Evolutionary conservation across 2,888 invertebrate genomes (phyloP).

Genomic region (Beris chalybata): DNA sequence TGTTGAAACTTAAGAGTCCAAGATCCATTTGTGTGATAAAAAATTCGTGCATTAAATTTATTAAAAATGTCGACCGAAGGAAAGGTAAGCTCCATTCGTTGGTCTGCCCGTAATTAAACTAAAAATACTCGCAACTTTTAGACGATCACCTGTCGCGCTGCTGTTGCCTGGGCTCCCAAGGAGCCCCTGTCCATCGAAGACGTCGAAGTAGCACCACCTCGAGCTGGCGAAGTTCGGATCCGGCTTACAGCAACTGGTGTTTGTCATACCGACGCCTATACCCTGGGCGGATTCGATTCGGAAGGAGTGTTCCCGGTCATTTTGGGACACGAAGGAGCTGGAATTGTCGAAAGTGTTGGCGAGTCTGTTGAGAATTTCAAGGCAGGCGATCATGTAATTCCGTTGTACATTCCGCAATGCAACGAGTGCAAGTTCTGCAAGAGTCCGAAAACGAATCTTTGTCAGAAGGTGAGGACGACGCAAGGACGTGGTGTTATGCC

Average conservation of each 20-base stretch:
- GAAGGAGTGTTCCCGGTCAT: slow-evolving; percentile 92
- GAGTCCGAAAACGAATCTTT: slow-evolving; percentile 94
- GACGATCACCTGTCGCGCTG: slow-evolving; percentile 90
- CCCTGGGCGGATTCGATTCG: slow-evolving; percentile 83
- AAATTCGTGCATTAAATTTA: no score
- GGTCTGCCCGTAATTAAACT: no score
- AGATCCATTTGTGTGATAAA: no score
- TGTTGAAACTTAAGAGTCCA: no score
- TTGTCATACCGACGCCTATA: slow-evolving; percentile 93
- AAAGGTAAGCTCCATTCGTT: neutral
- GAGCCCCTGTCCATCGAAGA: slow-evolving; percentile 87
- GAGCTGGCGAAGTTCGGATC: slow-evolving; percentile 86
- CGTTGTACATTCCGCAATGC: slow-evolving; percentile 96
- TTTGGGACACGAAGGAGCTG: slow-evolving; percentile 95
- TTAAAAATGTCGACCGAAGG: slow-evolving; percentile 7
- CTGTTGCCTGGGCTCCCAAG: slow-evolving; percentile 95
- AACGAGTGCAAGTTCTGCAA: slow-evolving; percentile 95
- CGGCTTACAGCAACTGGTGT: slow-evolving; percentile 78
- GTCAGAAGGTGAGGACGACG: slow-evolving; percentile 85
- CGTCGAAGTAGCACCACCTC: slow-evolving; percentile 92
- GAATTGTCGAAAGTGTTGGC: slow-evolving; percentile 96
- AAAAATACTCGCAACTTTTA: slow-evolving; percentile 45
- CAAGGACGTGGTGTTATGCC: slow-evolving; percentile 92
- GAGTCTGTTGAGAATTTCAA: slow-evolving; percentile 85
- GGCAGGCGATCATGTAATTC: slow-evolving; percentile 95